A percentile compares a stretch with the other conserved stretches of the same genome.
Conservation (phyloP, 1,140 invertebrate species). For the Dendroctonus ponderosae region DNA sequence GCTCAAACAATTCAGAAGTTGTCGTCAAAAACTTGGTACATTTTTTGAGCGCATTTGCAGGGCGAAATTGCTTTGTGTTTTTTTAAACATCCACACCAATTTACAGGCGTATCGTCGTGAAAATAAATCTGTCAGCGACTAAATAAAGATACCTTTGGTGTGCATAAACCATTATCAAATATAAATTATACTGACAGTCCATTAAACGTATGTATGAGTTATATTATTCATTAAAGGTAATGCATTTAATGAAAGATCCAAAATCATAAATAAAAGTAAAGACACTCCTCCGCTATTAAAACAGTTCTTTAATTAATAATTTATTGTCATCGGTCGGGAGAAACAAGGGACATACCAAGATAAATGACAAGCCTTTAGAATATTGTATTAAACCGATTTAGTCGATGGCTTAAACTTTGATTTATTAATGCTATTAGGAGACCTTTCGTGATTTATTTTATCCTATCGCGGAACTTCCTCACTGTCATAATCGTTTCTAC, state of each 20-base stretch:
- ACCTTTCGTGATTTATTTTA: constrained; percentile 34
- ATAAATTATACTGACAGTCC: constrained; percentile 16
- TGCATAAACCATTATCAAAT: constrained; percentile 5
- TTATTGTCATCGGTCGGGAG: constrained; percentile 29
- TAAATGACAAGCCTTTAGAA: constrained; percentile 33
- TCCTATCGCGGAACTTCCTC: constrained; percentile 24
- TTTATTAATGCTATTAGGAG: constrained; percentile 37
- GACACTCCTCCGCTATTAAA: constrained; percentile 27
- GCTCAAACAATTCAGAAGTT: constrained; percentile 18
- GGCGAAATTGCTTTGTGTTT: neutral
- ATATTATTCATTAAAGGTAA: constrained; percentile 13
- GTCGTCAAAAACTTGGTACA: constrained; percentile 14
- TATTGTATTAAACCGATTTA: constrained; percentile 33
- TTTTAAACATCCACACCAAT: neutral
- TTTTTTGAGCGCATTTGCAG: neutral
- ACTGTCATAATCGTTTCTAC: constrained; percentile 26
- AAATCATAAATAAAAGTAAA: constrained; percentile 29
- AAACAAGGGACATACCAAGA: constrained; percentile 27
- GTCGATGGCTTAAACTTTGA: constrained; percentile 37
- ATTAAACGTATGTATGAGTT: constrained; percentile 18
- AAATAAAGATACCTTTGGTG: neutral
- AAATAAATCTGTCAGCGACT: neutral
- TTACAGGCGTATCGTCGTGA: neutral
- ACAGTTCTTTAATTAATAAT: constrained; percentile 34
- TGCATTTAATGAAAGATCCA: constrained; percentile 9